phyloP scores from a whole-genome alignment of 1,140 invertebrate species.

The Bombus difficillimus region DNA sequence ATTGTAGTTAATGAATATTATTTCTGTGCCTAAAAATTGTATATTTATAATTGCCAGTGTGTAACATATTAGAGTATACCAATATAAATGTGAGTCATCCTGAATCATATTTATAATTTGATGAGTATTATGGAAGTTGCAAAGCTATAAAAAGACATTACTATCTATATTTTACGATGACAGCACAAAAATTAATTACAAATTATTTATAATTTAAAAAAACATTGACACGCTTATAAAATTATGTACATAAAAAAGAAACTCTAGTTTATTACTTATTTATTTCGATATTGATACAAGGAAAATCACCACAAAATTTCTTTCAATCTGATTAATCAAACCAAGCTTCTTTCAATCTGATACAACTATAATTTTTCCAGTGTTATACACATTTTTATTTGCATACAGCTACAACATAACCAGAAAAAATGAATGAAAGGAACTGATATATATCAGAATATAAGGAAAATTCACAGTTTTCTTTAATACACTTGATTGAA shows the following conservation, averaged over 20 bases:
- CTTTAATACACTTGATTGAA: background rate
- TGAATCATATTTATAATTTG: background rate
- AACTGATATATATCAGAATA: conserved; percentile 8
- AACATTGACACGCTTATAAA: no score
- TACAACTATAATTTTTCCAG: background rate
- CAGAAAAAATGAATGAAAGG: background rate
- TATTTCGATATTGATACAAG: background rate
- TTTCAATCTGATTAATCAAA: background rate
- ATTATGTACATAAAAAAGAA: background rate
- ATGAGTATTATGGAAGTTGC: background rate
- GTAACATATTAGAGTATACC: background rate
- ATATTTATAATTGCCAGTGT: background rate
- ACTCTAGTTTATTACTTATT: background rate
- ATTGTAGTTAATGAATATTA: background rate
- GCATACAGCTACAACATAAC: background rate
- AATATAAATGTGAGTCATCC: background rate
- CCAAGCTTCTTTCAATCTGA: background rate
- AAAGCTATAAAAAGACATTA: background rate
- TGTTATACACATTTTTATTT: background rate
- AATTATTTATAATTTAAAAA: background rate
- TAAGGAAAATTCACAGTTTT: background rate
- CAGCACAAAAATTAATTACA: background rate
- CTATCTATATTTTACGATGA: background rate
- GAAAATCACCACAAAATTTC: background rate
- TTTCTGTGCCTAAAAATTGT: background rate